phyloP scores from a whole-genome alignment of 1,140 invertebrate species.

The Lineus longissimus region DNA sequence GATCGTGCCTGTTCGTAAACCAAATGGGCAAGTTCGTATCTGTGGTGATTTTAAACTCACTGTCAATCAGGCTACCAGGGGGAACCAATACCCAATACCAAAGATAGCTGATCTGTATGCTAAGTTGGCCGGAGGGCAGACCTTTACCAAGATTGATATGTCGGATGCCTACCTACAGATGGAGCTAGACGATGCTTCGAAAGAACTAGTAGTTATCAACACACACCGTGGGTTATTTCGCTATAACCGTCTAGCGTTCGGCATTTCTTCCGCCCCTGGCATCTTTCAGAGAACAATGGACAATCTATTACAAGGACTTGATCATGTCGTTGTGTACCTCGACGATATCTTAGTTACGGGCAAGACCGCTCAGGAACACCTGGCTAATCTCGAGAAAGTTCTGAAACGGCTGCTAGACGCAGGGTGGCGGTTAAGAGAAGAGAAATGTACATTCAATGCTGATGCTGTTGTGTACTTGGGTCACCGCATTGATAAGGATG shows the following conservation, averaged over 20 bases:
- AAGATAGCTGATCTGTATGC: constrained; percentile 34
- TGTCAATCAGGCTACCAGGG: constrained; percentile 38
- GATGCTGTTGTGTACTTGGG: background rate
- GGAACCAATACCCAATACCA: constrained; percentile 31
- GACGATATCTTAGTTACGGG: constrained; percentile 29
- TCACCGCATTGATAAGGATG: background rate
- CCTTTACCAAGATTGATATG: constrained; percentile 42
- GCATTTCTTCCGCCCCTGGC: constrained; percentile 53
- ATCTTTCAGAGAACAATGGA: constrained; percentile 57
- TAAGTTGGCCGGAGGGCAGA: constrained; percentile 28
- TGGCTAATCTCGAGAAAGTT: constrained; percentile 13
- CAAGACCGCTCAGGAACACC: constrained; percentile 12
- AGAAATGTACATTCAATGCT: constrained; percentile 38
- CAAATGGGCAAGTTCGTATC: constrained; percentile 37
- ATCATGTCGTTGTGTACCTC: constrained; percentile 8
- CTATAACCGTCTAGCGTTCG: constrained; percentile 39
- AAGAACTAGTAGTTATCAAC: constrained; percentile 27
- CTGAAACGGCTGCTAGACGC: constrained; percentile 24
- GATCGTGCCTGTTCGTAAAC: constrained; percentile 48
- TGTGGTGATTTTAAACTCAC: constrained; percentile 50
- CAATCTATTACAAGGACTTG: constrained; percentile 32
- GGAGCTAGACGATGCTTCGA: constrained; percentile 26
- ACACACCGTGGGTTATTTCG: constrained; percentile 35
- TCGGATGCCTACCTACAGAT: constrained; percentile 25
- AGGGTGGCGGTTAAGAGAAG: constrained; percentile 49